A percentile compares a stretch with the other conserved stretches of the same genome.
These are phyloP conservation scores for Pherbina coryleti DNA, from an alignment of 2,888 invertebrate species.

Conservation along the genomic window DNA sequence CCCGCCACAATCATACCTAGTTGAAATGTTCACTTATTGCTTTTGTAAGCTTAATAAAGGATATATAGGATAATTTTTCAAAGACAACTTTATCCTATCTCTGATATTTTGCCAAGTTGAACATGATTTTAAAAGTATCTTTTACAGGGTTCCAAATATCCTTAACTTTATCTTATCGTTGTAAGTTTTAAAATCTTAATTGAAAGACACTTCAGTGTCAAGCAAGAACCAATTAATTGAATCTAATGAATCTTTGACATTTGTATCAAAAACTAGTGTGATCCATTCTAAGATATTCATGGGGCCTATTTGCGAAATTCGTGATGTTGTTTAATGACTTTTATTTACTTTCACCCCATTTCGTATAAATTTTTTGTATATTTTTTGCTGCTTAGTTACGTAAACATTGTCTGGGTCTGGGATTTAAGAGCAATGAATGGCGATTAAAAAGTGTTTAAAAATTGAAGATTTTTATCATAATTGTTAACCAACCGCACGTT, in stretches of 20 bases:
- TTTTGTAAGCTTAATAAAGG: no score
- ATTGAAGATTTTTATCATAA: slow-evolving; percentile 8
- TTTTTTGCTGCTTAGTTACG: not conserved
- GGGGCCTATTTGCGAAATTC: slow-evolving; percentile 8
- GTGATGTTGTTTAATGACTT: slow-evolving; percentile 17
- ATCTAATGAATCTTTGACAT: not conserved
- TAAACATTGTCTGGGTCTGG: not conserved
- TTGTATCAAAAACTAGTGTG: not conserved
- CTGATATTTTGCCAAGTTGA: no score
- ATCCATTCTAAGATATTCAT: not conserved
- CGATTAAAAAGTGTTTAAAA: slow-evolving; percentile 10
- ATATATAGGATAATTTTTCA: no score
- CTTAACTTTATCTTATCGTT: no score
- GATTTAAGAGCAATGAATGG: slow-evolving; percentile 1
- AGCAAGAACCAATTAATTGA: not conserved
- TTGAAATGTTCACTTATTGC: no score
- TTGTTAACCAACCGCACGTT: slow-evolving; percentile 1
- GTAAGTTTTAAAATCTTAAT: not conserved
- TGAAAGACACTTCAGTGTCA: not conserved
- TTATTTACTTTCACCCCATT: slow-evolving; percentile 22
- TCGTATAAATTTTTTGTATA: no score
- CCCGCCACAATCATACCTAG: no score
- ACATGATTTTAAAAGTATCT: no score
- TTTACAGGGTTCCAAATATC: no score
- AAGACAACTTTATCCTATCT: no score